Evolutionary conservation across 1,140 invertebrate species (phyloP).

Genomic region (Drosophila obscura): DNA sequence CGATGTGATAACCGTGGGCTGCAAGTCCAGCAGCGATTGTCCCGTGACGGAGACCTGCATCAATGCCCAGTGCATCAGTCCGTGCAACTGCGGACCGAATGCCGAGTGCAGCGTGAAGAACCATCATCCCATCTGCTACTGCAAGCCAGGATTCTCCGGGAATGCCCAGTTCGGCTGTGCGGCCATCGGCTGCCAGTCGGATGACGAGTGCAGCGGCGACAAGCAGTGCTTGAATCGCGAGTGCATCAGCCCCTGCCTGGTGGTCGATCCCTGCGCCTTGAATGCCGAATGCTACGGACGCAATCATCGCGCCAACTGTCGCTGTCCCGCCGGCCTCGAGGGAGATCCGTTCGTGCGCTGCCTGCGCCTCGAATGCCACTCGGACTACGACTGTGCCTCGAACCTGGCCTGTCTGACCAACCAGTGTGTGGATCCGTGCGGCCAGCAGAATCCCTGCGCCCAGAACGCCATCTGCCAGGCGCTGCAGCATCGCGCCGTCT

Average conservation of each 20-base stretch:
- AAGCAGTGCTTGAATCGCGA: conserved; percentile 93
- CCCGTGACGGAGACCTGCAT: conserved; percentile 91
- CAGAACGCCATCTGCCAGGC: conserved; percentile 91
- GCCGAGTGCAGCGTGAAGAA: conserved; percentile 91
- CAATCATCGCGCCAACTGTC: conserved; percentile 90
- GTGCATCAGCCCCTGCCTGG: conserved; percentile 91
- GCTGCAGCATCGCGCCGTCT: conserved; percentile 90
- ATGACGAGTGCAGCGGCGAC: conserved; percentile 90
- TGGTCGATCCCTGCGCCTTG: conserved; percentile 91
- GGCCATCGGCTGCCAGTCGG: conserved; percentile 92
- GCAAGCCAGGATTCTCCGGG: conserved; percentile 90
- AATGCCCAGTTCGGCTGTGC: conserved; percentile 92
- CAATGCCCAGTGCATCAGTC: conserved; percentile 90
- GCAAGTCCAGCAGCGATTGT: conserved; percentile 91
- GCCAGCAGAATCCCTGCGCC: conserved; percentile 87
- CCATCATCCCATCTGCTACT: conserved; percentile 93
- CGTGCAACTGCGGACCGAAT: conserved; percentile 93
- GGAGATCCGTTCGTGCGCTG: conserved; percentile 92
- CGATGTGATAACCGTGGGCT: conserved; percentile 87
- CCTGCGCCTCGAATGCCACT: conserved; percentile 91
- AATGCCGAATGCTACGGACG: conserved; percentile 92
- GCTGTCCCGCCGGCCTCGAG: conserved; percentile 88
- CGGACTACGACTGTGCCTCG: conserved; percentile 89
- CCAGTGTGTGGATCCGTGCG: conserved; percentile 91
- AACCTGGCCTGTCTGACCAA: conserved; percentile 89